Conservation (phyloP, 1,140 invertebrate species). For the Ooceraea biroi region DNA sequence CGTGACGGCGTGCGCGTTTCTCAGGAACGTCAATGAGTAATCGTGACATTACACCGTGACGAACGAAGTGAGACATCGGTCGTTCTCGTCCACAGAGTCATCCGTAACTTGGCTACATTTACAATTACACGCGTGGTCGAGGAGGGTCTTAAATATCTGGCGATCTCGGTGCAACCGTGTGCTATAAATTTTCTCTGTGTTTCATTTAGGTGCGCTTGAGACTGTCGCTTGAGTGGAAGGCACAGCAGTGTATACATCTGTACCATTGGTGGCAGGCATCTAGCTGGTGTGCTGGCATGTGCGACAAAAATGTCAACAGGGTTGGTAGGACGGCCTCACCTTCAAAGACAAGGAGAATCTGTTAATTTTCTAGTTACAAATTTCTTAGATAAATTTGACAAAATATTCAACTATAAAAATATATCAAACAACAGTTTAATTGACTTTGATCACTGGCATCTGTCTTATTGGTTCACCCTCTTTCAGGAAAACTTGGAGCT, state of each 20-base stretch:
- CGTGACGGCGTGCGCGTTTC: not conserved
- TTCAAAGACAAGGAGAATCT: not conserved
- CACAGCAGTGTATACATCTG: not conserved
- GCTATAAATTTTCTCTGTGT: slow-evolving; percentile 3
- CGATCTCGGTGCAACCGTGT: not conserved
- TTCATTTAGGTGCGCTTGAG: slow-evolving; percentile 1
- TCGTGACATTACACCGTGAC: not conserved
- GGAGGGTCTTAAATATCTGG: not conserved
- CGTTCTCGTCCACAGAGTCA: not conserved
- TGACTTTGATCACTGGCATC: not conserved
- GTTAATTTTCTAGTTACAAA: not conserved
- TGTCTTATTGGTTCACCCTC: not conserved
- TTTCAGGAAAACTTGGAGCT: slow-evolving; percentile 54
- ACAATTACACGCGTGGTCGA: too few species aligned
- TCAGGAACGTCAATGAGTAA: slow-evolving; percentile 35
- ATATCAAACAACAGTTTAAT: not conserved
- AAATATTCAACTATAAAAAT: not conserved
- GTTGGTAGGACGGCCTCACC: slow-evolving; percentile 11
- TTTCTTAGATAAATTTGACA: too few species aligned
- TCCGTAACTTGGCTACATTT: not conserved
- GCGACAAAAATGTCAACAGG: slow-evolving; percentile 26
- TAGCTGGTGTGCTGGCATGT: slow-evolving; percentile 13
- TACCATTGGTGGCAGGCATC: not conserved
- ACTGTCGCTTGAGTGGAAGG: not conserved
- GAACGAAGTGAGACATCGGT: not conserved